Percentiles rank a stretch among this genome's conserved stretches.
Conservation (phyloP, 2,888 invertebrate species). For the Orthosia gothica region DNA sequence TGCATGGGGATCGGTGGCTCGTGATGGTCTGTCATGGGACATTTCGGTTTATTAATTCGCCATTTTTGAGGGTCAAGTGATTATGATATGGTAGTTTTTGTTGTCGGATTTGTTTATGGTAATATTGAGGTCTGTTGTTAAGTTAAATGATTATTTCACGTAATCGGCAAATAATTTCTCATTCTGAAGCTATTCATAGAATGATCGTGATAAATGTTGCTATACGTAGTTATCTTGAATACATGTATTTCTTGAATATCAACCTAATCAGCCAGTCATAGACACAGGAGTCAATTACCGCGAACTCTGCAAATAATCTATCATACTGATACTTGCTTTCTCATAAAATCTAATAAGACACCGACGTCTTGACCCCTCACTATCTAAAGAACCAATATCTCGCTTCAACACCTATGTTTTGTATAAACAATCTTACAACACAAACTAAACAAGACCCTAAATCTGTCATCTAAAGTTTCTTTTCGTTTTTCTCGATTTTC, state of each 20-base stretch:
- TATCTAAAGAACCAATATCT: constrained; percentile 70
- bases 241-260: constrained; percentile 9
- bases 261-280: constrained; percentile 21
- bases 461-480: constrained; percentile 8
- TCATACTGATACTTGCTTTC: constrained; percentile 46
- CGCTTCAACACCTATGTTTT: constrained; percentile 70
- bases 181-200: neutral
- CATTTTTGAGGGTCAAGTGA: constrained; percentile 81
- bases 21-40: constrained; percentile 55
- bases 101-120: constrained; percentile 46
- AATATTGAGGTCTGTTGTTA: constrained; percentile 1
- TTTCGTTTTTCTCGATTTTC: constrained; percentile 42
- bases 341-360: constrained; percentile 68
- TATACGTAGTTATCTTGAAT: neutral
- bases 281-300: constrained; percentile 43
- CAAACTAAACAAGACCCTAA: constrained; percentile 50
- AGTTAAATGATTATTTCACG: neutral
- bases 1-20: constrained; percentile 60
- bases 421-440: constrained; percentile 60
- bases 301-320: constrained; percentile 53
- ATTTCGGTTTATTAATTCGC: constrained; percentile 80
- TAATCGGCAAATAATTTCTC: neutral
- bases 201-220: neutral
- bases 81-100: constrained; percentile 70
- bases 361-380: constrained; percentile 65